Base-by-base conservation (phyloP, 2,888 invertebrate species). In the Lepidochrysops patricia region DNA sequence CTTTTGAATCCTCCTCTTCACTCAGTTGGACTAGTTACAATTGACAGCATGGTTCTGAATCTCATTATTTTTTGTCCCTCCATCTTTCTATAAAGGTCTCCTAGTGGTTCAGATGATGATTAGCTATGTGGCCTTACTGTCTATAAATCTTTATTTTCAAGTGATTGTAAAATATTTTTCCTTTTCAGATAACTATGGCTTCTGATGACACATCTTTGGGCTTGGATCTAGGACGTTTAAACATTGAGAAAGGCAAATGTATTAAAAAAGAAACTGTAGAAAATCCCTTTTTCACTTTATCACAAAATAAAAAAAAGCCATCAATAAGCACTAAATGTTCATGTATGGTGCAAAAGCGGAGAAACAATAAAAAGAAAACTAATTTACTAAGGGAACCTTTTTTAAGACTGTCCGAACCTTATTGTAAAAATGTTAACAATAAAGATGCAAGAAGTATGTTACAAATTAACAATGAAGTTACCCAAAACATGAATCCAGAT, bases 371-470 rank as follows among this genome's bases (percentile, higher is more conserved):
- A 77, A 84, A 80, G 67, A 86, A 82, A 72, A 75, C 72, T 61
- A 82, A 76, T 65, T 91, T 92, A 62, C 72, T 92, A 32, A 90
- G 88, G 66, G 91, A 92, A 67, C 92, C 92, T 34, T 80, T 91
- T 57, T 74, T 92, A 64, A 91, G 90, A 71, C 79, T 91, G 65
- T 72, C 91, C 57, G 80, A 80, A 64, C 74, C 67, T 62, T 68
- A 66, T 65, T 66, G 66, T 49, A 73, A 66, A 63, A 69, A 68
- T 61, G 68, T 65, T 49, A 67, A 59, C 15, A 62, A 64, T n/a
- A 60, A 49, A 61, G 70, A 69, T 57, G 72, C 64, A 62, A 74
- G 72, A 64, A 64, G 67, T 32, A 58, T 66, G 54, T 59, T 63
- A 50, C 61, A 68, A 60, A 29, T 61, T 29, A 29, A 29, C 50